Evolutionary conservation across 2,113 vertebrate species (phyloP), one percentile per base, ranked within the genome.

Genomic region (Brachyistius frenatus): DNA sequence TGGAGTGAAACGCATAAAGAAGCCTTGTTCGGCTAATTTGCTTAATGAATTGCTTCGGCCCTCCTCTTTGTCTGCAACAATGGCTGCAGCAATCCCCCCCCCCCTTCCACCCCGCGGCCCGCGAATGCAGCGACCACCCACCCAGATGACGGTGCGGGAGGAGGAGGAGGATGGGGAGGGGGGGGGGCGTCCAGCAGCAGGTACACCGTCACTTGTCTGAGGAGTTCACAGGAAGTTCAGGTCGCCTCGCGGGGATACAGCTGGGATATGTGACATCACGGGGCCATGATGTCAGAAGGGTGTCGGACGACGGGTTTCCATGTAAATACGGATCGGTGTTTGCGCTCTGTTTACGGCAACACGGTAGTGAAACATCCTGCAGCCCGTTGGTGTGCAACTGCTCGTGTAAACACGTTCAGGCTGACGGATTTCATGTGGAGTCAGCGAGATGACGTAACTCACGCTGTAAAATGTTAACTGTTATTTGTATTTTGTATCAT

Each of bases 181-280:
- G 47, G 66, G 66, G 50, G 32, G 67, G 30, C 62, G 71, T 71
- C 66, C 83, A 61, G 54, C 76, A 73, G 72, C 89, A 92, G 88
- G 89, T 93, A 23, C 23, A 23, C 23, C 23, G 23, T 23, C 23
- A 90, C 54, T 71, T 79, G 50, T 80, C 71, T 1, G 41, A 32
- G 81, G 81, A 76, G 89, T 91, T 93, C 89, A 92, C 67, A 83
- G 74, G 80, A 83, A 91, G 90, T 91, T 93, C 88, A 88, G 63
- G 23, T 23, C 23, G 23, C 23, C 23, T 23, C 23, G 23, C 23
- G 23, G 23, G 23, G 23, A 23, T 23, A 58, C 81, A 88, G 85
- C 79, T 82, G 85, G 76, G 52, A 61, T 3, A 3, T 57, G 13
- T 73, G 68, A 74, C 72, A 60, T 73, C 71, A 61, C 76, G 66